A percentile compares a stretch with the other conserved stretches of the same genome.
These are phyloP conservation scores for Egretta garzetta DNA, from an alignment of 2,113 vertebrate species.

Conservation along the genomic window DNA sequence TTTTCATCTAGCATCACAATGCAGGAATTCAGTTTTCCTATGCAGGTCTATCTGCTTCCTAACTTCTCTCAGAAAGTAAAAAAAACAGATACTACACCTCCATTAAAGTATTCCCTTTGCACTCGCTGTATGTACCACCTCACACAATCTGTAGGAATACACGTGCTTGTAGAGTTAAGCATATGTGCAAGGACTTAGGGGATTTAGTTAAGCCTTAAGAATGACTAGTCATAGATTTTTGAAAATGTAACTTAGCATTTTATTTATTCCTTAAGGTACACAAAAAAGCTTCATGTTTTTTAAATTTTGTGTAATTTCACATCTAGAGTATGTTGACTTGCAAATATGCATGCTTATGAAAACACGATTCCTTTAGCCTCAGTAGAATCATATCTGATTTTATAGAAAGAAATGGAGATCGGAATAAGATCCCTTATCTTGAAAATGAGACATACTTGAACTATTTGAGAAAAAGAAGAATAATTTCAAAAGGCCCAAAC, in stretches of 20 bases:
- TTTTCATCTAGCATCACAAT: not conserved
- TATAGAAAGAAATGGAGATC: not conserved
- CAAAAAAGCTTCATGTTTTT: not conserved
- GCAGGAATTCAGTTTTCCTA: not conserved
- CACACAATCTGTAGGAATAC: not conserved
- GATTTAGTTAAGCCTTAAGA: constrained; percentile 31
- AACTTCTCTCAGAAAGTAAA: not conserved
- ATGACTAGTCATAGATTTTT: not conserved
- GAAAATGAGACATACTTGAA: not conserved
- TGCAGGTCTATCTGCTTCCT: not conserved
- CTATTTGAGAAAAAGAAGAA: not conserved
- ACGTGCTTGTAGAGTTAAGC: not conserved
- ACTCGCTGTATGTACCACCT: not conserved
- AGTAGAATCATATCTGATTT: not conserved
- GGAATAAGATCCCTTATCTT: not conserved
- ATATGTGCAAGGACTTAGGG: not conserved
- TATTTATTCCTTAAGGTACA: not conserved
- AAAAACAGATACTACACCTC: not conserved
- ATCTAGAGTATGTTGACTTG: not conserved
- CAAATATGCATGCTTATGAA: not conserved
- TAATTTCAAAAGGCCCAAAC: not conserved
- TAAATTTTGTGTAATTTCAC: not conserved
- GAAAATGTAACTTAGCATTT: not conserved
- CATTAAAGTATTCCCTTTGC: not conserved
- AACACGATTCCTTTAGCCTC: not conserved